phyloP scores from a whole-genome alignment of 2,113 vertebrate species.

The Hyla sarda region DNA sequence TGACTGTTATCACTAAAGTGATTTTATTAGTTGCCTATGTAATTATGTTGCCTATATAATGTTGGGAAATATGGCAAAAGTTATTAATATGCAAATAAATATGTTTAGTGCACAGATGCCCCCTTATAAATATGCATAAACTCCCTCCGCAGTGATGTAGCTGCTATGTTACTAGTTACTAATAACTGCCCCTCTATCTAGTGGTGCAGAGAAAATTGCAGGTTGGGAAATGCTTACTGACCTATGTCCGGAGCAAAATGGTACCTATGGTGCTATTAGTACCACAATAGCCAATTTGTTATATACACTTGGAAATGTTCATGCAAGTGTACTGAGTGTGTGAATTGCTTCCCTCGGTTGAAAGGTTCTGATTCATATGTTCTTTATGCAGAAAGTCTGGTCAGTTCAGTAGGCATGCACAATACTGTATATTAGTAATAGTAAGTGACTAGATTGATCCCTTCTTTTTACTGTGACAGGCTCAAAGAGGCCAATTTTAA shows the following conservation, averaged over 20 bases:
- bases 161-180: background rate
- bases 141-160: background rate
- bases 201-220: constrained; percentile 30
- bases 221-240: constrained; percentile 12
- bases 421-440: constrained; percentile 2
- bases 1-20: no score
- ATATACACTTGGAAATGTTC: constrained; percentile 2
- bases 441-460: background rate
- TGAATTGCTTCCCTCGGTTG: constrained; percentile 5
- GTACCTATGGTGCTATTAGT: constrained; percentile 30
- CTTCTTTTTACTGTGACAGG: background rate
- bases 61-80: no score
- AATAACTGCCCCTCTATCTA: constrained; percentile 23
- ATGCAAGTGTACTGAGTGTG: background rate
- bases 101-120: no score
- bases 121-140: no score
- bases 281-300: constrained; percentile 3
- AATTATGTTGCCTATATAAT: no score
- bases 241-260: constrained; percentile 18
- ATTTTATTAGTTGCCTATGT: no score
- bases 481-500: background rate
- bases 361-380: constrained; percentile 8
- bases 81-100: no score
- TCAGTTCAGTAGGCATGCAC: constrained; percentile 17
- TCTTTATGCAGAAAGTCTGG: constrained; percentile 1